Evolutionary conservation across 2,113 vertebrate genomes (phyloP), one percentile per base, ranked within the genome.

Genomic region (Stigmatopora argus): DNA sequence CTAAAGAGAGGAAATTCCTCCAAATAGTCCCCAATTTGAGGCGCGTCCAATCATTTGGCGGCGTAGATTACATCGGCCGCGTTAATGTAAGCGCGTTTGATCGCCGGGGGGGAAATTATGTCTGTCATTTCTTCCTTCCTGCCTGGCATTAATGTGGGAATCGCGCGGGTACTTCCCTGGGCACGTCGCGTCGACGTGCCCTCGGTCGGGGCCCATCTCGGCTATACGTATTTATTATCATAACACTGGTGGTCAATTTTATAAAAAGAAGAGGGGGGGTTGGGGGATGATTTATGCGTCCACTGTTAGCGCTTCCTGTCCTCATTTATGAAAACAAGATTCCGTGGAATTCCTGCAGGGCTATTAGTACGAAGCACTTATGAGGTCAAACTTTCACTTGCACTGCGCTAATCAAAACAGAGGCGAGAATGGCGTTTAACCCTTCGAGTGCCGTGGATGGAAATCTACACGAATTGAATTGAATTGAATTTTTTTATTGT

Each of bases 91-190:
- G 89, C 88, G 70, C 71, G 86, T 91, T 91, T 90, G 89, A 91
- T 91, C 53, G 15, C 53, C 6, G 83, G 47, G 57, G 65, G 79
- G 91, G 88, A 90, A 92, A 91, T 91, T 75, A 84, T 79, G 88
- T 91, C 89, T 85, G 89, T 90, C 89, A 89, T 87, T 88, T 88
- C 87, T 92, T 92, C 92, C 92, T 92, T 88, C 83, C 87, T 83
- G 60, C 62, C 69, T 73, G 78, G 44, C 44, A 72, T 41, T 88
- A 90, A 86, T 91, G 91, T 92, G 92, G 92, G 92, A 92, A 92
- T 76, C 73, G 71, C 78, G 70, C 23, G 26, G 64, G 76, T 66
- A 83, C 14, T 13, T 13, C 57, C 69, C 56, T 75, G 80, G 85
- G 83, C 85, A 79, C 67, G 23, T 55, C 62, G 73, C 53, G 74